Percentiles rank a stretch among this genome's conserved stretches.
Evolutionary conservation across 1,140 invertebrate genomes (phyloP).

Genomic region (Drosophila mayri): DNA sequence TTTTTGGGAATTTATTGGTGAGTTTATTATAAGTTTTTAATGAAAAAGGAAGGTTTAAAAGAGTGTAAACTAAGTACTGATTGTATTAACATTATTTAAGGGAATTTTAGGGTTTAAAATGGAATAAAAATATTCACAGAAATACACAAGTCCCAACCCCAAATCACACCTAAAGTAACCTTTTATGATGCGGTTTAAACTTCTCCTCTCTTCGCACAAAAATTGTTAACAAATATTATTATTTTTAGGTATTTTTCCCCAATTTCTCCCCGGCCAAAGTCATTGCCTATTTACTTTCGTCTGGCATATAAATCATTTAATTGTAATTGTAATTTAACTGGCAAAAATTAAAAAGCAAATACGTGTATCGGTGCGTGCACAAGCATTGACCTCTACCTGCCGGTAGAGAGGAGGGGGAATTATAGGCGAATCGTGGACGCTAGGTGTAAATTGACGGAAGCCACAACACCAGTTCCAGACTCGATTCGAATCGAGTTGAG

Average conservation of each 20-base stretch:
- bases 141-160: neutral
- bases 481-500: neutral
- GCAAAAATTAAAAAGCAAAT: slow-evolving; percentile 61
- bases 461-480: slow-evolving; percentile 22
- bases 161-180: slow-evolving; percentile 4
- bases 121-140: too few relatives aligned
- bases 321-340: slow-evolving; percentile 66
- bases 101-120: too few relatives aligned
- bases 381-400: slow-evolving; percentile 66
- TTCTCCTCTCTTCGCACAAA: slow-evolving; percentile 40
- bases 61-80: neutral
- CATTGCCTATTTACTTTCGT: slow-evolving; percentile 9
- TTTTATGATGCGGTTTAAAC: slow-evolving; percentile 52
- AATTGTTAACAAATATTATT: slow-evolving; percentile 47
- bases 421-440: neutral
- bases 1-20: neutral
- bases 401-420: neutral
- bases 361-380: slow-evolving; percentile 42
- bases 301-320: slow-evolving; percentile 64
- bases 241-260: slow-evolving; percentile 11
- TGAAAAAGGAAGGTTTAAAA: too few relatives aligned
- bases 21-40: neutral
- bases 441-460: slow-evolving; percentile 73
- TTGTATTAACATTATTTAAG: too few relatives aligned
- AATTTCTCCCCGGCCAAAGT: neutral